Conservation (phyloP, 2,888 invertebrate genomes). For the Platynereis dumerilii region DNA sequence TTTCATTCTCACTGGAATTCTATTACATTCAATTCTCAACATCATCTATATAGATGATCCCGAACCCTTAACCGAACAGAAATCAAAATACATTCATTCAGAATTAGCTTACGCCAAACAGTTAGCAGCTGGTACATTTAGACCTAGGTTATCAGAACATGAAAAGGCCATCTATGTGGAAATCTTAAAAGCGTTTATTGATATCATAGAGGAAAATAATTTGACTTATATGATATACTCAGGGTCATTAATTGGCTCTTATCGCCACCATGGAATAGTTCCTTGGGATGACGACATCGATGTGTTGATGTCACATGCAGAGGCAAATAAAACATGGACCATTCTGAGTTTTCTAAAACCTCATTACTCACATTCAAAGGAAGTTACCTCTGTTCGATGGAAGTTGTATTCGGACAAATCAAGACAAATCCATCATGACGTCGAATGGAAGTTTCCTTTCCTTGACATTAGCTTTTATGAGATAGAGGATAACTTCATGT, state of each 20-base stretch:
- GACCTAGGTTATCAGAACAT: no score
- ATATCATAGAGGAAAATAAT: not conserved
- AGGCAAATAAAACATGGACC: not conserved
- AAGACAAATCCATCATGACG: not conserved
- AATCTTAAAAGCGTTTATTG: not conserved
- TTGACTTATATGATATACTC: conserved; percentile 1
- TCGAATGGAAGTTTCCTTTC: not conserved
- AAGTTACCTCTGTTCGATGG: not conserved
- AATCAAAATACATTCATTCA: no score
- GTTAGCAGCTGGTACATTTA: no score
- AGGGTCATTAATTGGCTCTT: conserved; percentile 7
- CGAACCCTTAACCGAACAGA: no score
- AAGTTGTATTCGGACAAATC: not conserved
- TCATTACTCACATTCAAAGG: not conserved
- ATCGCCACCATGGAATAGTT: conserved; percentile 5
- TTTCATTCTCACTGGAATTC: no score
- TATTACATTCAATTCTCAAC: no score
- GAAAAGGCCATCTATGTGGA: not conserved
- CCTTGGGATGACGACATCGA: conserved; percentile 19
- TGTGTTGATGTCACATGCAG: not conserved
- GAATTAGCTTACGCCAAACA: no score
- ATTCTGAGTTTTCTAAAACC: not conserved
- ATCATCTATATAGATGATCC: no score
- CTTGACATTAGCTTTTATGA: not conserved
- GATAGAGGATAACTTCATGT: not conserved